A percentile compares a stretch with the other conserved stretches of the same genome.
Evolutionary conservation across 2,797 vertebrate genomes (phyloP).

Genomic region (Orestias chungarensis): DNA sequence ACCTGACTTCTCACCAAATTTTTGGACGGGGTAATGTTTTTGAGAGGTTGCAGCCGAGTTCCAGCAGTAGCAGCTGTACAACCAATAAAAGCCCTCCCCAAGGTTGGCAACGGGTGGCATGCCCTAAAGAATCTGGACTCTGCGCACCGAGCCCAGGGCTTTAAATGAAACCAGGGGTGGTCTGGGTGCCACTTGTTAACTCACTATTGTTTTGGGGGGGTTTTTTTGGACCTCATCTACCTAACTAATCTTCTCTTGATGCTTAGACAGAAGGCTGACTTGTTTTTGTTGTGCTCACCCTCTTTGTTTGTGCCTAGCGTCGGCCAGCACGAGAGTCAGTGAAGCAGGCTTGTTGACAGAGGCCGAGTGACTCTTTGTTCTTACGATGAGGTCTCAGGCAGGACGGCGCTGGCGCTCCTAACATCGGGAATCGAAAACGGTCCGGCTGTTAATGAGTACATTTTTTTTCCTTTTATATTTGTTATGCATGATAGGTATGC

Average conservation of each 20-base stretch:
- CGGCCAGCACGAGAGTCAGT: constrained; percentile 43
- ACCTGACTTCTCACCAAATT: constrained; percentile 53
- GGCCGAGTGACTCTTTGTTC: constrained; percentile 69
- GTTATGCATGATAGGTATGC: background rate
- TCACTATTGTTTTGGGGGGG: too few relatives aligned
- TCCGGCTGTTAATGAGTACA: constrained; percentile 26
- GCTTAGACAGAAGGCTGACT: constrained; percentile 44
- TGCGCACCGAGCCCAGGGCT: constrained; percentile 72
- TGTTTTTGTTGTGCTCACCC: constrained; percentile 42
- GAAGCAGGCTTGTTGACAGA: constrained; percentile 52
- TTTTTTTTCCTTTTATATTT: background rate
- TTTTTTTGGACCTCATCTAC: too few relatives aligned
- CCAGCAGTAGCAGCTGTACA: constrained; percentile 69
- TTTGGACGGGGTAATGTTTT: constrained; percentile 55
- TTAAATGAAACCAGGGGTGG: constrained; percentile 44
- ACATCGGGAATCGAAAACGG: constrained; percentile 42
- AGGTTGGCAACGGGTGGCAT: constrained; percentile 69
- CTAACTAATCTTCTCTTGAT: too few relatives aligned
- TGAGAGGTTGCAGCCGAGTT: constrained; percentile 37
- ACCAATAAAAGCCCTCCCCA: constrained; percentile 64
- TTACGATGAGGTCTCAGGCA: constrained; percentile 33
- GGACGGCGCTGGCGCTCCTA: constrained; percentile 31
- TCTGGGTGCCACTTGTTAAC: constrained; percentile 81
- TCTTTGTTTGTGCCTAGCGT: constrained; percentile 43
- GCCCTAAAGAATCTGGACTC: constrained; percentile 69